Base-by-base conservation (phyloP, 2,113 vertebrate species). In the Cyphomyrus plagiostoma region DNA sequence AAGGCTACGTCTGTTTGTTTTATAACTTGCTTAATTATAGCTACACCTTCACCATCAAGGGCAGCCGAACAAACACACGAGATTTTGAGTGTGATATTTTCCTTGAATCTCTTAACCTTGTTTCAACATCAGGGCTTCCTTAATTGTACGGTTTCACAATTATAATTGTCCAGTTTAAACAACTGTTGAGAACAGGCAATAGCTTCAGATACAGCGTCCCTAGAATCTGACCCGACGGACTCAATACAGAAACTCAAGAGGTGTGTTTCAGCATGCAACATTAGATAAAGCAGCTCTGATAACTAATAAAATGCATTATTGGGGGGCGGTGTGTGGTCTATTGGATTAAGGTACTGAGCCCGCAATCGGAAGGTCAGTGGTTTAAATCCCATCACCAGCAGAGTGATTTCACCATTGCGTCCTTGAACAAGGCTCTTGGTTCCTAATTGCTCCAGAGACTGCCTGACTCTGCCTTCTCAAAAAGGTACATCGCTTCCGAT, bases 21-120 rank as follows among this genome's bases (percentile, higher is more conserved):
- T 89, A 91, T 90, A 88, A 4, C 53, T 35, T 23, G 88, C 89
- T 45, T 92, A 77, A 92, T 91, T 87, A 89, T 50, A 90, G 90
- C 82, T n/a, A 46, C 35, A 84, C 89, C 49, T 87, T 87, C 85
- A 35, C 85, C 85, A 87, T 39, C 49, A 53, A 48, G n/a, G 46
- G 84, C 46, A 86, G 48, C 19, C 13, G 52, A 49, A 48, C 23
- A 86, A 86, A 50, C 84, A 7, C 48, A 23, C 4, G 23, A 48
- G 45, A 50, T 48, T 35, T 86, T 48, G 84, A 48, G 48, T 26
- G 46, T 23, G n/a, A 66, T 84, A 90, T 91, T 45, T 88, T 87
- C n/a, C n/a, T 89, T 82, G 77, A 3, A 86, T 48, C 84, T 30
- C 48, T 10, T 87, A 53, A 56, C 85, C 50, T 87, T 30, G 50